Percentiles rank a stretch among this genome's conserved stretches.
Conservation (phyloP, 2,888 invertebrate species). For the Lordiphosa fenestrarum region DNA sequence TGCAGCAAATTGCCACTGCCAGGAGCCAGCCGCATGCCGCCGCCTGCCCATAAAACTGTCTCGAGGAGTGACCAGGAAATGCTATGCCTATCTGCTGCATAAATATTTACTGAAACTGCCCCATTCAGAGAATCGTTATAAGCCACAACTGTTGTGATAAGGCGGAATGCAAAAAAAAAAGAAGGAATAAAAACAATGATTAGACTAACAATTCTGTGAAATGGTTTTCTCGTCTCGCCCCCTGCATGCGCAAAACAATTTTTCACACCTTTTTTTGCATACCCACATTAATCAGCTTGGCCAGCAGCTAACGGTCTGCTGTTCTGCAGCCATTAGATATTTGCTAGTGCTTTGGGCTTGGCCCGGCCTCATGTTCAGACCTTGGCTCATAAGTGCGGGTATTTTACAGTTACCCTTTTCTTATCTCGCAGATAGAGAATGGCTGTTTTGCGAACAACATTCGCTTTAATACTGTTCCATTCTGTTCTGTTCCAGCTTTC, state of each 20-base stretch:
- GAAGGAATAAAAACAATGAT: background rate
- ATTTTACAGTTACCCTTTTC: too few species aligned
- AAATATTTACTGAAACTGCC: constrained; percentile 29
- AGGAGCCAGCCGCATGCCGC: constrained; percentile 11
- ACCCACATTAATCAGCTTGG: constrained; percentile 35
- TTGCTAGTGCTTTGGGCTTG: background rate
- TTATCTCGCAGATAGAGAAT: too few species aligned
- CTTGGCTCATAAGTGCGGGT: too few species aligned
- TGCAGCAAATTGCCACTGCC: constrained; percentile 22
- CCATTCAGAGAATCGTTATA: constrained; percentile 2
- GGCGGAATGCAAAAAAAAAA: constrained; percentile 15
- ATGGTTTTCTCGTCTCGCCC: constrained; percentile 4
- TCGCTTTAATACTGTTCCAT: too few species aligned
- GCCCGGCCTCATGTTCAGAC: too few species aligned
- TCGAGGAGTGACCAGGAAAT: constrained; percentile 4
- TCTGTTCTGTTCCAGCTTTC: too few species aligned
- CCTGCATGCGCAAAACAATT: constrained; percentile 8
- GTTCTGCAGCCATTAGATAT: background rate
- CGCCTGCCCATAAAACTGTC: constrained; percentile 22
- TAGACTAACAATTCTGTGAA: constrained; percentile 8
- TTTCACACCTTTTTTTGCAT: constrained; percentile 37
- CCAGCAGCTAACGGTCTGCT: constrained; percentile 20
- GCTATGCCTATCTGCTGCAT: constrained; percentile 13
- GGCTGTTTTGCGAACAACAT: too few species aligned
- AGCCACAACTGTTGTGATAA: constrained; percentile 16